These are phyloP conservation scores for Mungos mungo DNA, from an alignment of 2,113 vertebrate species.

Conservation along the genomic window DNA sequence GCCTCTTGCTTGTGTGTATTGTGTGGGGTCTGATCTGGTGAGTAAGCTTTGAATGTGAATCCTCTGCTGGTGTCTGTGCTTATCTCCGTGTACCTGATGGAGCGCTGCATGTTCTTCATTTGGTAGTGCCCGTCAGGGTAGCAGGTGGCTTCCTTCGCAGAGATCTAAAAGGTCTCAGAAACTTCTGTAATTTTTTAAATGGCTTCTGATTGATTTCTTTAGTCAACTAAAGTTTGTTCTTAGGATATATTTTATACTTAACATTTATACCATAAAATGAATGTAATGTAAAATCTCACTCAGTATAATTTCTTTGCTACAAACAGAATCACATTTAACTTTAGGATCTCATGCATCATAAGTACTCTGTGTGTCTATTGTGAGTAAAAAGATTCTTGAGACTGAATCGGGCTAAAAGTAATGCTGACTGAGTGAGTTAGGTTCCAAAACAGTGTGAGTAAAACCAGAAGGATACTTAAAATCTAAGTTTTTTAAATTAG, in stretches of 20 bases:
- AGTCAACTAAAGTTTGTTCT: not conserved
- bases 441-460: not conserved
- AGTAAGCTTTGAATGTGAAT: not conserved
- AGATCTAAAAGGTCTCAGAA: not conserved
- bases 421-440: not conserved
- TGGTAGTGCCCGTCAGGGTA: not conserved
- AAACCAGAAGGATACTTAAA: not conserved
- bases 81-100: not conserved
- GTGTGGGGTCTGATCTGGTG: not conserved
- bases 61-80: not conserved
- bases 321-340: slow-evolving; percentile 2
- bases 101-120: not conserved
- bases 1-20: not conserved
- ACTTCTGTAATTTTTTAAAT: not conserved
- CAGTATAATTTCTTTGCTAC: not conserved
- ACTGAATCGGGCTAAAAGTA: not conserved
- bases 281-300: not conserved
- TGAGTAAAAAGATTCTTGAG: not conserved
- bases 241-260: not conserved
- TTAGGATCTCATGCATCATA: not conserved
- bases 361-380: not conserved
- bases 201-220: not conserved
- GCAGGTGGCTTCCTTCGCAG: not conserved
- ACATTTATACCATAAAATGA: not conserved
- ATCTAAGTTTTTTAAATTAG: not conserved